A percentile compares a stretch with the other conserved stretches of the same genome.
Evolutionary conservation across 92 coral and sea anemone species (phyloP).

Genomic region (Zoanthus gigantus): DNA sequence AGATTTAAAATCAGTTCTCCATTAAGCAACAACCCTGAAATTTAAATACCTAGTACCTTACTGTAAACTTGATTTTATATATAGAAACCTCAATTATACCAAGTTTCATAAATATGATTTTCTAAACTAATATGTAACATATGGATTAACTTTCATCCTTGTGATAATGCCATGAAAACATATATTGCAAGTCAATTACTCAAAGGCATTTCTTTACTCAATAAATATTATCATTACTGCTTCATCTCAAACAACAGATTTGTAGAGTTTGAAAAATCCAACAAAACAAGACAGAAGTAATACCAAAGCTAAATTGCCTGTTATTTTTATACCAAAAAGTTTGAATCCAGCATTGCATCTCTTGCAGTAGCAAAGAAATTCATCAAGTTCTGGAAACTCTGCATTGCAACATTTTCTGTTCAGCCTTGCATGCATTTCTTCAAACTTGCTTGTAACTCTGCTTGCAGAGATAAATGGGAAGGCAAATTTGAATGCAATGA

Average conservation of each 20-base stretch:
- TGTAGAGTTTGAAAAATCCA: slow-evolving; percentile 68
- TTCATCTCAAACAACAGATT: slow-evolving; percentile 39
- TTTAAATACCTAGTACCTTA: too few species aligned
- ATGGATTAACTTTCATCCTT: too few species aligned
- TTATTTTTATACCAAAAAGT: slow-evolving; percentile 42
- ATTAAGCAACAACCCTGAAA: too few species aligned
- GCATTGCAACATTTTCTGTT: slow-evolving; percentile 61
- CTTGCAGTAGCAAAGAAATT: slow-evolving; percentile 63
- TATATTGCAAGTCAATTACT: too few species aligned
- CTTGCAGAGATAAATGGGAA: slow-evolving; percentile 77
- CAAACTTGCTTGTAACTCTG: slow-evolving; percentile 69
- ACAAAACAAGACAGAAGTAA: slow-evolving; percentile 66
- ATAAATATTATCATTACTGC: too few species aligned
- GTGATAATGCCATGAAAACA: too few species aligned
- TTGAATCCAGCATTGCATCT: slow-evolving; percentile 77
- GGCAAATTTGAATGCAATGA: slow-evolving; percentile 73
- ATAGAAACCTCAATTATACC: too few species aligned
- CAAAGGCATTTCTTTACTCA: too few species aligned
- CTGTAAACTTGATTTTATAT: too few species aligned
- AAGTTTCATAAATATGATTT: too few species aligned
- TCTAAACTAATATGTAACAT: too few species aligned
- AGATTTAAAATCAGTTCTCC: too few species aligned
- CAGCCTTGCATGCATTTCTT: slow-evolving; percentile 60
- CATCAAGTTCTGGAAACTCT: slow-evolving; percentile 61
- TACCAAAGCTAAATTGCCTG: slow-evolving; percentile 67